Evolutionary conservation across 2,113 vertebrate species (phyloP), one percentile per base, ranked within the genome.

Genomic region (Agapornis roseicollis): DNA sequence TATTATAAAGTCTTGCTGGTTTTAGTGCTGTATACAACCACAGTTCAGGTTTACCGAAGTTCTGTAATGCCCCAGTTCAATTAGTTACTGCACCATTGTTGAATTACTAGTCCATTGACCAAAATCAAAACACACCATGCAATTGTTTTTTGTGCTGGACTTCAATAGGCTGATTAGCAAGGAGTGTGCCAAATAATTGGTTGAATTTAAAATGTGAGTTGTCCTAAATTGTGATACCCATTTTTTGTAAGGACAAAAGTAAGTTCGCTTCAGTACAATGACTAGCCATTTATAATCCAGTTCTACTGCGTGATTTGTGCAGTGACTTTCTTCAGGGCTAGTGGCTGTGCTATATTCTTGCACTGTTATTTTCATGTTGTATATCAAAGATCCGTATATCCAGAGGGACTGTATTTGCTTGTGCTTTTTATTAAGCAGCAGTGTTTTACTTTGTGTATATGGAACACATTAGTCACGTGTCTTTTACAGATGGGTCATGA

Each of bases 221-320:
- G 42, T 77, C 65, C 72, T 80, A 37, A 63, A 82, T 58, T 55
- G 28, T 33, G 42, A 61, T 80, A 29, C 11, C 24, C 37, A 5
- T 92, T 60, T 73, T 78, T 89, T 49, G 12, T 39, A 85, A 87
- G 25, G 69, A 42, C 88, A 78, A 47, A 77, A 93, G 65, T 82
- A 84, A 96, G 70, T 94, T 97, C 85, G 85, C 31, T 93, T 96
- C 11, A n/a, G 84, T 88, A 52, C 70, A 93, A 41, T 88, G 87
- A 95, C 72, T 94, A 52, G 96, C 93, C 92, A 74, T 94, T 94
- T 95, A n/a, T 91, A 88, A 96, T 76, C 85, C 47, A 71, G 60
- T 93, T 96, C 79, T 70, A 49, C 50, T 81, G 58, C 37, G 2
- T 33, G 44, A 55, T 63, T 91, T 92, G 56, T 80, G 37, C 61